These are phyloP conservation scores for Chlorocebus sabaeus DNA, from an alignment of 2,113 vertebrate genomes.

Conservation along the genomic window DNA sequence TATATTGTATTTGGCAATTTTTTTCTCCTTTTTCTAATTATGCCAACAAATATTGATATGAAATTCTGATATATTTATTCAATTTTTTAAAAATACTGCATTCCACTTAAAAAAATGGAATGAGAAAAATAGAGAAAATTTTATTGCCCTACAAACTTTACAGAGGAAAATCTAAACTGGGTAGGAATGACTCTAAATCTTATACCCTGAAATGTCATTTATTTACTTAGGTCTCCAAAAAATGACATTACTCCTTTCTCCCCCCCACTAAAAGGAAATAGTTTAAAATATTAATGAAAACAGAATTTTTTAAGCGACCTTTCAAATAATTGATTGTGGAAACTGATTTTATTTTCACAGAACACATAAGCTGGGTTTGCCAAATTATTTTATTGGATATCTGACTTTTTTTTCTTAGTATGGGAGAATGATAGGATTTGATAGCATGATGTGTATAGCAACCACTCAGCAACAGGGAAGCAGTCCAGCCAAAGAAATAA, in stretches of 20 bases:
- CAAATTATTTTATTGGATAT: slow-evolving; percentile 62
- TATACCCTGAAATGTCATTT: background rate
- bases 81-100: background rate
- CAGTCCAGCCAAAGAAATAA: slow-evolving; percentile 6
- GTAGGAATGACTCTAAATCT: background rate
- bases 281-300: slow-evolving; percentile 44
- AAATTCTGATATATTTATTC: background rate
- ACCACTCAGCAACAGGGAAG: background rate
- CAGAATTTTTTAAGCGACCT: slow-evolving; percentile 8
- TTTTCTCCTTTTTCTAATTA: background rate
- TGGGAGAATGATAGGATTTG: slow-evolving; percentile 1
- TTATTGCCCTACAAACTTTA: background rate
- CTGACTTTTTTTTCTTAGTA: slow-evolving; percentile 5
- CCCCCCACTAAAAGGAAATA: background rate
- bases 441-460: background rate
- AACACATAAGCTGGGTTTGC: background rate
- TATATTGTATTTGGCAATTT: background rate
- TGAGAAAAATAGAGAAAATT: slow-evolving; percentile 10
- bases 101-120: background rate
- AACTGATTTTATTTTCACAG: slow-evolving; percentile 53
- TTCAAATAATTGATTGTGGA: slow-evolving; percentile 46
- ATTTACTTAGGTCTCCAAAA: background rate
- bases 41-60: background rate
- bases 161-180: background rate
- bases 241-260: background rate